Evolutionary conservation across 2,113 vertebrate species (phyloP).

Genomic region (Axis porcinus): DNA sequence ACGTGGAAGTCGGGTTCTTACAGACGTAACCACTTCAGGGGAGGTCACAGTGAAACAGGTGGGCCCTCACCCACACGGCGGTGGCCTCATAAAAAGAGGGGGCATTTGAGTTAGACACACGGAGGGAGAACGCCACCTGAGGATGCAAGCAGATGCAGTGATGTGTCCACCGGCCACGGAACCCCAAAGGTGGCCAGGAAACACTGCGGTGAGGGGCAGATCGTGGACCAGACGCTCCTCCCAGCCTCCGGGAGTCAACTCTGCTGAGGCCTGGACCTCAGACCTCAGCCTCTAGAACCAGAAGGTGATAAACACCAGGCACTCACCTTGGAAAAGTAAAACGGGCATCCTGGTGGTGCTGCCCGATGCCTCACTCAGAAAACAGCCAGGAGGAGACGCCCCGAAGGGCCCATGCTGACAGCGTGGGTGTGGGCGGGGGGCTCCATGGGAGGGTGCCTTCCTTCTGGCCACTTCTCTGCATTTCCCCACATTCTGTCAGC

Average conservation of each 20-base stretch:
- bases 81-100: neutral
- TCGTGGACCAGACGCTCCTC: neutral
- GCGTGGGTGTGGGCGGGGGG: rapidly evolving
- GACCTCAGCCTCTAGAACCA: neutral
- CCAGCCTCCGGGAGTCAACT: neutral
- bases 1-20: neutral
- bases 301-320: neutral
- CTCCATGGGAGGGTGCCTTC: rapidly evolving
- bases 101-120: neutral
- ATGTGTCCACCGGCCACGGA: rapidly evolving
- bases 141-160: neutral
- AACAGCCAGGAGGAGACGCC: neutral
- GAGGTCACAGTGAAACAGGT: too few species aligned
- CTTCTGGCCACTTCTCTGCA: neutral
- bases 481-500: neutral
- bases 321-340: neutral
- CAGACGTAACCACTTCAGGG: neutral
- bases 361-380: rapidly evolving
- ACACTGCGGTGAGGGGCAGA: neutral
- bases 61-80: neutral
- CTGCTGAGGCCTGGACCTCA: neutral
- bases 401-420: rapidly evolving
- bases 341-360: rapidly evolving
- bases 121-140: neutral
- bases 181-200: neutral